Percentiles rank a stretch among this genome's conserved stretches.
Evolutionary conservation across 2,888 invertebrate genomes (phyloP).

Genomic region (Gryllus longicercus): DNA sequence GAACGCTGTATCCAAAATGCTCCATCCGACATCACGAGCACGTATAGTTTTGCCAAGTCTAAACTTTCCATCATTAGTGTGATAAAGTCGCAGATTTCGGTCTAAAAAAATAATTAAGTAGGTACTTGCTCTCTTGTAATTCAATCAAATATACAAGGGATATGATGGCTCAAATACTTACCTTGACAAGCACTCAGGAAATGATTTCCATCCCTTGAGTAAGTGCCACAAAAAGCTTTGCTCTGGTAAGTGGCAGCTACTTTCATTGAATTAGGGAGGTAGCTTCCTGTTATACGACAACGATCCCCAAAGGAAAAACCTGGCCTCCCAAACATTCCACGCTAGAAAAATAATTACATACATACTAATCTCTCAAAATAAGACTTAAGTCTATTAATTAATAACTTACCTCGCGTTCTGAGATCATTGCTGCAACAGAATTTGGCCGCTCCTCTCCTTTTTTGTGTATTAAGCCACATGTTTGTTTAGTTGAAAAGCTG

Average conservation of each 20-base stretch:
- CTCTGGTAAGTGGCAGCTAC: slow-evolving; percentile 51
- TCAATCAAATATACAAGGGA: neutral
- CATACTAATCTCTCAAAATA: neutral
- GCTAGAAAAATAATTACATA: slow-evolving; percentile 34
- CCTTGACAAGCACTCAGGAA: slow-evolving; percentile 76
- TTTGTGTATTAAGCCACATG: slow-evolving; percentile 47
- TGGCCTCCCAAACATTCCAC: slow-evolving; percentile 42
- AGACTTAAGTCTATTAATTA: neutral
- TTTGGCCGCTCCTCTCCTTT: slow-evolving; percentile 39
- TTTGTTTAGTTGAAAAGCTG: slow-evolving; percentile 50
- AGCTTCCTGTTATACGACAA: slow-evolving; percentile 57
- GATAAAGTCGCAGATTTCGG: slow-evolving; percentile 65
- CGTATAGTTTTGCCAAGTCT: slow-evolving; percentile 59
- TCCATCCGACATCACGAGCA: slow-evolving; percentile 78
- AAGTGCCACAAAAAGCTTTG: slow-evolving; percentile 71
- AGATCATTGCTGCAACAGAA: slow-evolving; percentile 49
- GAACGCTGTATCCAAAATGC: slow-evolving; percentile 76
- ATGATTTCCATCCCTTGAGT: slow-evolving; percentile 65
- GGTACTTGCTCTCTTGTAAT: neutral
- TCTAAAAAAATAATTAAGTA: slow-evolving; percentile 52
- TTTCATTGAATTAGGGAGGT: slow-evolving; percentile 59
- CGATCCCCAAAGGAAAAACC: slow-evolving; percentile 51
- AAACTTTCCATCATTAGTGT: slow-evolving; percentile 60
- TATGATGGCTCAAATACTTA: slow-evolving; percentile 41
- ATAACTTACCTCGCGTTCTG: slow-evolving; percentile 44